Evolutionary conservation across 2,113 vertebrate genomes (phyloP).

Genomic region (Urocitellus parryii): DNA sequence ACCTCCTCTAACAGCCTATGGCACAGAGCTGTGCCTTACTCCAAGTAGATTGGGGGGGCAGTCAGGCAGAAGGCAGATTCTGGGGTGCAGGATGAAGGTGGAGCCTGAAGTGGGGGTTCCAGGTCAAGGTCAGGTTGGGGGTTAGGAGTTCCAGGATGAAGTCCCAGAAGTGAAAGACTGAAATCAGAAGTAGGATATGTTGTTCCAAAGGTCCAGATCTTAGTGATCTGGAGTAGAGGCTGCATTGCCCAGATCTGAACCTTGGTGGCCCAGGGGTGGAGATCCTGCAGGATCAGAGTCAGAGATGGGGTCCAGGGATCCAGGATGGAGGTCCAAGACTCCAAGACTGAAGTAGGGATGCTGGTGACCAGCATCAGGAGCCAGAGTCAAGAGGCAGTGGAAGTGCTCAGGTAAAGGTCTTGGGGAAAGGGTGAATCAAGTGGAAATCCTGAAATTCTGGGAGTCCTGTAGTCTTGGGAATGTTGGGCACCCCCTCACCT

Average conservation of each 20-base stretch:
- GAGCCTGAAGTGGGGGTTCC: not conserved
- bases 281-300: not conserved
- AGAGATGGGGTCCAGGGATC: not conserved
- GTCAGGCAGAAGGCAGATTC: not conserved
- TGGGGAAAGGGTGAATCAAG: not conserved
- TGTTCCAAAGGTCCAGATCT: not conserved
- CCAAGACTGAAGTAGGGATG: not conserved
- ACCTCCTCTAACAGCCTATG: not conserved
- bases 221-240: not conserved
- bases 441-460: not conserved
- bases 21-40: not conserved
- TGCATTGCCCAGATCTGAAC: not conserved
- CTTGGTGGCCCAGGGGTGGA: not conserved
- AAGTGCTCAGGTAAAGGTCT: not conserved
- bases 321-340: not conserved
- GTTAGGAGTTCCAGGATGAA: not conserved
- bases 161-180: not conserved
- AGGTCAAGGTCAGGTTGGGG: not conserved
- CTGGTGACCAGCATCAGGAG: not conserved
- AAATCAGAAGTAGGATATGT: not conserved
- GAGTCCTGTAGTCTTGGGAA: not conserved
- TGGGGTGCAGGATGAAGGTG: not conserved
- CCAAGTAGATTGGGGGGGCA: not conserved
- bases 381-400: not conserved
- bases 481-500: slow-evolving; percentile 86